Conservation (phyloP, 2,113 vertebrate genomes). For the Gadus chalcogrammus region DNA sequence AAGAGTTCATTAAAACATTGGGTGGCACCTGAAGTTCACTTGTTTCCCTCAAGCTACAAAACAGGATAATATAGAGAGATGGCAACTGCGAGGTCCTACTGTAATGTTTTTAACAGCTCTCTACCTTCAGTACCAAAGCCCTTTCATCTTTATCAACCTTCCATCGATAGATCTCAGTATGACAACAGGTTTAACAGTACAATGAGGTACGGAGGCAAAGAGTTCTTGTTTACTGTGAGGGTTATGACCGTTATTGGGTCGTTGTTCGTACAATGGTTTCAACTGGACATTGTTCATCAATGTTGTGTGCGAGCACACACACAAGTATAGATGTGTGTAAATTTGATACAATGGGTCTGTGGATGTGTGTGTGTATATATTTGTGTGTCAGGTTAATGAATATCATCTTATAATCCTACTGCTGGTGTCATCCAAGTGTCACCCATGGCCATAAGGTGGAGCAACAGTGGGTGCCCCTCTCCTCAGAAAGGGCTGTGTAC, state of each 20-base stretch:
- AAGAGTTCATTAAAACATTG: constrained; percentile 71
- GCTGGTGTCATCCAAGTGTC: constrained; percentile 73
- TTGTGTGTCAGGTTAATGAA: constrained; percentile 56
- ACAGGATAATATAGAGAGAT: constrained; percentile 55
- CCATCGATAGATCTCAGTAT: constrained; percentile 24
- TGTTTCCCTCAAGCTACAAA: constrained; percentile 67
- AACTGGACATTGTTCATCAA: too few relatives aligned
- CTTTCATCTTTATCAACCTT: too few relatives aligned
- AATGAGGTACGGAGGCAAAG: too few relatives aligned
- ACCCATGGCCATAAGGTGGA: constrained; percentile 65
- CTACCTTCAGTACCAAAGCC: not conserved
- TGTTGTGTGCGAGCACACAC: constrained; percentile 28
- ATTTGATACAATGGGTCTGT: not conserved
- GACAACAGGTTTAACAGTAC: constrained; percentile 21
- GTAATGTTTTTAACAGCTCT: constrained; percentile 31
- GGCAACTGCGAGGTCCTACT: constrained; percentile 30
- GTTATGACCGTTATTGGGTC: too few relatives aligned
- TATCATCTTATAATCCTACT: constrained; percentile 67
- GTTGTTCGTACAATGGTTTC: too few relatives aligned
- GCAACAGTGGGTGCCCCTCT: constrained; percentile 51
- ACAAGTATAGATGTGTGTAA: not conserved
- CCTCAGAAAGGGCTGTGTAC: not conserved
- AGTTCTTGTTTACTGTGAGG: too few relatives aligned
- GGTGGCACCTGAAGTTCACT: constrained; percentile 69
- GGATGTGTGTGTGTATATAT: not conserved